Base-by-base conservation (phyloP, 2,113 vertebrate species). In the Tachycineta bicolor region DNA sequence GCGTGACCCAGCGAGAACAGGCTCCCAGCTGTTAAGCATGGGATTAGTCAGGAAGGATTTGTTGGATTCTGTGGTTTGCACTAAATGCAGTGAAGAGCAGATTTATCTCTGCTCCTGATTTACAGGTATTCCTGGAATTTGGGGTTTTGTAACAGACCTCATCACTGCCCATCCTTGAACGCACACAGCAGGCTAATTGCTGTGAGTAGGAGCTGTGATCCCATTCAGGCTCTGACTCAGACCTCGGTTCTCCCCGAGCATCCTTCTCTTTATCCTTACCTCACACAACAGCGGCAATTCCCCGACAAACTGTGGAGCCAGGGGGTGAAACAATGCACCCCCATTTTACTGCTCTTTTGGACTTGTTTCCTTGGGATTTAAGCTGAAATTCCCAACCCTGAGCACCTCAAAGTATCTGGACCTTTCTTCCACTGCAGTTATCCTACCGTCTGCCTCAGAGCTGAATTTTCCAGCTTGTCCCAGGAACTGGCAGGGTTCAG, bases 21-120 rank as follows among this genome's bases (percentile, higher is more conserved):
- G 49, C 62, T 86, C 91, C 88, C 88, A 92, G 85, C 93, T 97
- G 96, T 49, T 96, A 44, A 88, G 56, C 78, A 59, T 2, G 55
- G 67, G 79, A 64, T 90, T 44, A 90, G 55, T 85, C 93, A 78
- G 71, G 82, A 86, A 83, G 74, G 79, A 86, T 90, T 94, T 93
- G 85, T n/a, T 88, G 76, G 71, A 63, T 78, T 96, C 80, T 29
- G 52, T 41, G 68, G 71, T 44, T 85, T n/a, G 11, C 0, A 0
- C 29, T 90, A 80, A 96, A 77, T 11, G 25, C 6, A 75, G 33
- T 59, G 77, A 95, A 83, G 34, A 90, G 60, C 43, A 88, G 59
- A 93, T 92, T 91, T 86, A 39, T 89, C 92, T 92, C 78, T 73
- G 21, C 56, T 59, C 71, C 81, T 39, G 24, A 37, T 55, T 73